Evolutionary conservation across 2,888 invertebrate species (phyloP), one percentile per base, ranked within the genome.

Genomic region (Brachypterus glaber): DNA sequence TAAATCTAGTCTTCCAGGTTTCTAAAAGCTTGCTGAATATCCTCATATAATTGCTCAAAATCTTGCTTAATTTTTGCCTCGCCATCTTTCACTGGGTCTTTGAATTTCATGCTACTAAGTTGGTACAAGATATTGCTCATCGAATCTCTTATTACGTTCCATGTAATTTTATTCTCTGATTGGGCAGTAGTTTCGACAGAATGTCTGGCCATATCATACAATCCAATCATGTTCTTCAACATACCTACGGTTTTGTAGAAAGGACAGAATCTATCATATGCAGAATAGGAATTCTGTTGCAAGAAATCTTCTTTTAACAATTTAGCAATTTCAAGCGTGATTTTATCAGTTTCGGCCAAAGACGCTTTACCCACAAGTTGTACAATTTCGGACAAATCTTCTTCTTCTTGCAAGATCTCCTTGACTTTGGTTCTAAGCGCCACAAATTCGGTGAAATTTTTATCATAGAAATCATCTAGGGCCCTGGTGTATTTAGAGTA

Each of bases 221-320:
- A 93, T 37, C 89, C 74, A 60, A 99, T 95, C 69, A 99, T 95
- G 75, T 98, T 99, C 66, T 79, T 82, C 62, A 99, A 67, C 97
- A 99, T 99, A 53, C 95, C 97, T 42, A 93, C 92, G 11, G 97
- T 97, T 76, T 98, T 99, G 77, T 97, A 99, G 78, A 99, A 99
- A 58, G 98, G 98, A 63, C 98, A 99, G 78, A 93, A 97, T 48
- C 97, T 81, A 71, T 92, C 92, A 70, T 92, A 92, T 1, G 88
- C 71, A 3, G 91, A 89, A 68, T 92, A 88, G 69, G 96, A 93
- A 77, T 99, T 99, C 70, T 99, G 98, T 69, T 99, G 98, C 61
- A 99, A 70, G 77, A 97, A 99, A 73, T 99, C 98, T 65, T 99
- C 98, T 66, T 98, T 97, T 46, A 99, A 76, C 53, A 99, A 72